These are phyloP conservation scores for Sandelia bainsii DNA, from an alignment of 2,797 vertebrate genomes.

Conservation along the genomic window DNA sequence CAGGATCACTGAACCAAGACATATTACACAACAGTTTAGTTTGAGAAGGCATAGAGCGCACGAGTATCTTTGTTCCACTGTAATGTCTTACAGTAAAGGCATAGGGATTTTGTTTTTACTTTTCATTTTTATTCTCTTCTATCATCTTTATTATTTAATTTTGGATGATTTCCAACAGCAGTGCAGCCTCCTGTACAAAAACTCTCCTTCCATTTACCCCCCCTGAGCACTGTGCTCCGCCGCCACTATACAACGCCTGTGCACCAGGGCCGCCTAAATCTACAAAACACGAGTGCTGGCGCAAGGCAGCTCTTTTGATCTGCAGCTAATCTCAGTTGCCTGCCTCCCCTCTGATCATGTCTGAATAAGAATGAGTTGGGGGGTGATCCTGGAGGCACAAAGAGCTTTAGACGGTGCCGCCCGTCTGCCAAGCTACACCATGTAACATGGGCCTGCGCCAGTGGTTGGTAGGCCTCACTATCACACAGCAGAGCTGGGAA, in stretches of 20 bases:
- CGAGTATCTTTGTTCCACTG: slow-evolving; percentile 59
- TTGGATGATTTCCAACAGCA: slow-evolving; percentile 68
- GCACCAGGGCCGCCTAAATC: slow-evolving; percentile 77
- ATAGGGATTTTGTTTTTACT: slow-evolving; percentile 48
- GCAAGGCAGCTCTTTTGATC: slow-evolving; percentile 84
- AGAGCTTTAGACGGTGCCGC: slow-evolving; percentile 81
- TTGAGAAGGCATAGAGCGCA: slow-evolving; percentile 52
- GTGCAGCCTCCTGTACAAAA: slow-evolving; percentile 67
- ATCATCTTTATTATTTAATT: slow-evolving; percentile 72
- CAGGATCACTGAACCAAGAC: slow-evolving; percentile 72
- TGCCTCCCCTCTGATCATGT: slow-evolving; percentile 86
- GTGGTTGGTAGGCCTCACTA: slow-evolving; percentile 61
- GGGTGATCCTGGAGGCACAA: slow-evolving; percentile 84
- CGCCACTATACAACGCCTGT: slow-evolving; percentile 68
- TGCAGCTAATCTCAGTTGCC: slow-evolving; percentile 86
- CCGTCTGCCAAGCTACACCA: slow-evolving; percentile 66
- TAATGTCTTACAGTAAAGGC: slow-evolving; percentile 67
- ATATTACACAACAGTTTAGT: slow-evolving; percentile 72
- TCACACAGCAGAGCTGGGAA: slow-evolving; percentile 58
- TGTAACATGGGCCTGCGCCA: slow-evolving; percentile 42
- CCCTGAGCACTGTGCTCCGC: slow-evolving; percentile 73
- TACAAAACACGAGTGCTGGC: slow-evolving; percentile 83
- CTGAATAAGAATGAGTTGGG: slow-evolving; percentile 86
- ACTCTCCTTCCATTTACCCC: slow-evolving; percentile 64
- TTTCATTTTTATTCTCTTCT: slow-evolving; percentile 63